These are phyloP conservation scores for Hylyphantes graminicola DNA, from an alignment of 1,140 invertebrate species.

Conservation along the genomic window DNA sequence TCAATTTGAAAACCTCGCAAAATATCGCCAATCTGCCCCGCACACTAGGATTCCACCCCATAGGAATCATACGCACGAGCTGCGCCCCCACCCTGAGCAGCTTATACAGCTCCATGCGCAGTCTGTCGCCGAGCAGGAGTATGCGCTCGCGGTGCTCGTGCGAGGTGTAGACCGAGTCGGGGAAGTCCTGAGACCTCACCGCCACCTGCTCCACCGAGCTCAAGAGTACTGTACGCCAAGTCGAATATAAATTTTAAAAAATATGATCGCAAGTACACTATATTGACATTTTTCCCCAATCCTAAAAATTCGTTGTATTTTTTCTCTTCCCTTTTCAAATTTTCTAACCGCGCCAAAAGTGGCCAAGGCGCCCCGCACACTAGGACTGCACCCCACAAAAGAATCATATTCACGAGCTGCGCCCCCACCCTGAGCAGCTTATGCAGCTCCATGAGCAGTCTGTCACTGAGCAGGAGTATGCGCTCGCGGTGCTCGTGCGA, in stretches of 20 bases:
- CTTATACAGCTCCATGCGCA: slow-evolving; percentile 86
- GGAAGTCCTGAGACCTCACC: slow-evolving; percentile 95
- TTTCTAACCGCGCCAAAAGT: too few relatives aligned
- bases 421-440: slow-evolving; percentile 85
- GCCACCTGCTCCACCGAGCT: slow-evolving; percentile 88
- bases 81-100: slow-evolving; percentile 85
- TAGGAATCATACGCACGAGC: slow-evolving; percentile 81
- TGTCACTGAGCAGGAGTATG: slow-evolving; percentile 89
- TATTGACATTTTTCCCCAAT: too few relatives aligned
- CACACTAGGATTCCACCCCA: too few relatives aligned
- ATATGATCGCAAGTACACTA: too few relatives aligned
- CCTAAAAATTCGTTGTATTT: too few relatives aligned
- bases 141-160: slow-evolving; percentile 97
- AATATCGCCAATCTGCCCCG: too few relatives aligned
- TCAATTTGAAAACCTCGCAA: too few relatives aligned
- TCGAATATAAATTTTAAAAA: too few relatives aligned
- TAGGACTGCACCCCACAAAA: too few relatives aligned
- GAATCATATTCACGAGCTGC: slow-evolving; percentile 83
- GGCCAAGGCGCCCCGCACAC: too few relatives aligned
- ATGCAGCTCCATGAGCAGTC: slow-evolving; percentile 86
- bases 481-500: slow-evolving; percentile 96
- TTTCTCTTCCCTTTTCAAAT: too few relatives aligned
- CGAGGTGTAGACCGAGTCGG: slow-evolving; percentile 97
- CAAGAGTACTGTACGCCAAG: slow-evolving; percentile 76
- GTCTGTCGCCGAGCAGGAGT: slow-evolving; percentile 86